These are phyloP conservation scores for Sander vitreus DNA, from an alignment of 2,113 vertebrate genomes.

Conservation along the genomic window DNA sequence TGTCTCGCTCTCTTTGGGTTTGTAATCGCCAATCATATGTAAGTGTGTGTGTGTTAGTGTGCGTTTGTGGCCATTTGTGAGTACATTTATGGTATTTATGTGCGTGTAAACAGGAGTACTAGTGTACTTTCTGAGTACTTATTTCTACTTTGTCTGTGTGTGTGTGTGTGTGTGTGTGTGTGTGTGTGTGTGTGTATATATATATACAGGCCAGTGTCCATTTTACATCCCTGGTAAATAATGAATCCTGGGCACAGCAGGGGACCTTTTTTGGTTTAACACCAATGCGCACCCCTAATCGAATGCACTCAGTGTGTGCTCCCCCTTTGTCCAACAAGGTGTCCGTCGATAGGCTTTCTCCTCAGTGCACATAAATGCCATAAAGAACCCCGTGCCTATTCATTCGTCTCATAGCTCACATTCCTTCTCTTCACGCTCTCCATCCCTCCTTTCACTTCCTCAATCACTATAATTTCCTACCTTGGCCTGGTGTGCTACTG, in stretches of 20 bases:
- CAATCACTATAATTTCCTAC: conserved; percentile 36
- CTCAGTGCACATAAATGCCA: conserved; percentile 38
- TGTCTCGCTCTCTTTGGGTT: conserved; percentile 64
- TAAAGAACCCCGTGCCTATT: conserved; percentile 64
- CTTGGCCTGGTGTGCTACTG: conserved; percentile 17
- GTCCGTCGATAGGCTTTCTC: conserved; percentile 59
- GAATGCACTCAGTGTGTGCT: conserved; percentile 65
- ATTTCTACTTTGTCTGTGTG: conserved; percentile 1
- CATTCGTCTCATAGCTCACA: conserved; percentile 63
- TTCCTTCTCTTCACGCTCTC: conserved; percentile 54
- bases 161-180: conserved; percentile 37
- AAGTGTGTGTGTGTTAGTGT: conserved; percentile 48
- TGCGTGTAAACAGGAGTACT: conserved; percentile 32
- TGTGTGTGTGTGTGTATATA: conserved; percentile 30
- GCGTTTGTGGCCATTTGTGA: conserved; percentile 45
- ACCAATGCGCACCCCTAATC: conserved; percentile 58
- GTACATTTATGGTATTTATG: conserved; percentile 30
- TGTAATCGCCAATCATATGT: conserved; percentile 69
- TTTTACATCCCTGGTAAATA: conserved; percentile 66
- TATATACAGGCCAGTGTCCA: conserved; percentile 46
- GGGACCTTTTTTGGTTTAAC: conserved; percentile 67
- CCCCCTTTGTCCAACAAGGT: conserved; percentile 63
- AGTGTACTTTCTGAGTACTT: conserved; percentile 48
- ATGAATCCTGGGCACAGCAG: conserved; percentile 62
- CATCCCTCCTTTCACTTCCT: conserved; percentile 23